These are phyloP conservation scores for Trichosurus vulpecula DNA, from an alignment of 2,797 vertebrate species.

Conservation along the genomic window DNA sequence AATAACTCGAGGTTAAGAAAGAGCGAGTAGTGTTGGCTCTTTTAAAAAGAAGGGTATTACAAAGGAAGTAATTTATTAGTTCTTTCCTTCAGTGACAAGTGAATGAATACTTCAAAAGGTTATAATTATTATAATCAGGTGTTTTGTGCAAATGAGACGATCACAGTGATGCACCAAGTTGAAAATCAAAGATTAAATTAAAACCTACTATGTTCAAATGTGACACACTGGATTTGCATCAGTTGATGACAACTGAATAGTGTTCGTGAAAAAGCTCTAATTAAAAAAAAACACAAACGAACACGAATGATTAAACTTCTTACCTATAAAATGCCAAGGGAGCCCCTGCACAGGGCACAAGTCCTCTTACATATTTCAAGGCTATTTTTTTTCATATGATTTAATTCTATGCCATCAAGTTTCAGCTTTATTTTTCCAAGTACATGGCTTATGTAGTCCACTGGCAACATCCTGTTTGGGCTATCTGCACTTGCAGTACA, in stretches of 20 bases:
- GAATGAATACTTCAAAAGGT: constrained; percentile 47
- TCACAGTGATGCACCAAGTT: constrained; percentile 54
- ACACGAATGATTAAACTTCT: background rate
- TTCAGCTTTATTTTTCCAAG: background rate
- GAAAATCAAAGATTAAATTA: constrained; percentile 69
- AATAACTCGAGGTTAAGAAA: constrained; percentile 15
- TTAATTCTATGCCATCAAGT: background rate
- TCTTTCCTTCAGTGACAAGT: constrained; percentile 58
- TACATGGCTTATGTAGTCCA: background rate
- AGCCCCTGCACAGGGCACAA: fast-evolving
- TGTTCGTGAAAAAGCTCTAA: background rate
- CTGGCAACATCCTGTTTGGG: background rate
- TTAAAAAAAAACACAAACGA: background rate
- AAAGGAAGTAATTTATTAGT: constrained; percentile 51
- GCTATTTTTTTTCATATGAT: background rate
- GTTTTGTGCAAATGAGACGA: constrained; percentile 65
- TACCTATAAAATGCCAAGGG: fast-evolving
- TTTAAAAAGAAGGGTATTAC: constrained; percentile 45
- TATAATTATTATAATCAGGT: constrained; percentile 71
- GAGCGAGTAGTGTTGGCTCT: background rate
- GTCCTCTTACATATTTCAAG: background rate
- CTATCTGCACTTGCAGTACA: background rate
- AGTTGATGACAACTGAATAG: constrained; percentile 46
- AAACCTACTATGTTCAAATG: constrained; percentile 59
- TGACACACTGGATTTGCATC: constrained; percentile 57